phyloP scores from a whole-genome alignment of 2,888 invertebrate genomes.

The Eulithis testata region DNA sequence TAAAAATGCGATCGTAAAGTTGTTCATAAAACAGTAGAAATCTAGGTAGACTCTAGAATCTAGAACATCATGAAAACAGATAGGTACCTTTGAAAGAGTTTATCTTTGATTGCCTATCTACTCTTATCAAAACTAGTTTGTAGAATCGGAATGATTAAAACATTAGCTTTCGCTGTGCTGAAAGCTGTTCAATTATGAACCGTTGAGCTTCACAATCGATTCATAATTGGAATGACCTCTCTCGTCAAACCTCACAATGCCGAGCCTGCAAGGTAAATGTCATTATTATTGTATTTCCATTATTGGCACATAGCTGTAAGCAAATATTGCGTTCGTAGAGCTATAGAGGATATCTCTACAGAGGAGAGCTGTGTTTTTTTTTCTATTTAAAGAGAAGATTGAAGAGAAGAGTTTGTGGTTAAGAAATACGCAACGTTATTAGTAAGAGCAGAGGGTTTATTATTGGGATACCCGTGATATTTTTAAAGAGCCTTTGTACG shows the following conservation, averaged over 20 bases:
- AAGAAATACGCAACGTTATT: too few relatives aligned
- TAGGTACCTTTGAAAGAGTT: neutral
- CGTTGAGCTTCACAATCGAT: constrained; percentile 8
- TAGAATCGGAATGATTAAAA: neutral
- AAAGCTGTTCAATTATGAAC: neutral
- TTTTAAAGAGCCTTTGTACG: too few relatives aligned
- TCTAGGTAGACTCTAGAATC: too few relatives aligned
- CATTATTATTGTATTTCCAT: neutral
- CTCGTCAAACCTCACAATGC: constrained; percentile 5
- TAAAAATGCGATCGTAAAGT: too few relatives aligned
- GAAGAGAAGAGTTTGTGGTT: too few relatives aligned
- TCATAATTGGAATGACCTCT: constrained; percentile 17
- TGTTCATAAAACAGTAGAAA: too few relatives aligned
- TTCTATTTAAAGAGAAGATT: too few relatives aligned
- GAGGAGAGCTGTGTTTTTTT: too few relatives aligned
- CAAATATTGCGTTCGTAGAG: too few relatives aligned
- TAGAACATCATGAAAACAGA: neutral
- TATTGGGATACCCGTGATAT: too few relatives aligned
- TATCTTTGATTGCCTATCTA: neutral
- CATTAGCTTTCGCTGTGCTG: neutral
- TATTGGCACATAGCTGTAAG: neutral
- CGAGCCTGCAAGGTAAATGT: constrained; percentile 5
- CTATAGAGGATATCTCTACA: too few relatives aligned
- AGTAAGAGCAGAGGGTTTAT: too few relatives aligned
- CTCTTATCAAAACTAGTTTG: neutral